phyloP scores from a whole-genome alignment of 2,888 invertebrate species.

The Palloptera scutellata region DNA sequence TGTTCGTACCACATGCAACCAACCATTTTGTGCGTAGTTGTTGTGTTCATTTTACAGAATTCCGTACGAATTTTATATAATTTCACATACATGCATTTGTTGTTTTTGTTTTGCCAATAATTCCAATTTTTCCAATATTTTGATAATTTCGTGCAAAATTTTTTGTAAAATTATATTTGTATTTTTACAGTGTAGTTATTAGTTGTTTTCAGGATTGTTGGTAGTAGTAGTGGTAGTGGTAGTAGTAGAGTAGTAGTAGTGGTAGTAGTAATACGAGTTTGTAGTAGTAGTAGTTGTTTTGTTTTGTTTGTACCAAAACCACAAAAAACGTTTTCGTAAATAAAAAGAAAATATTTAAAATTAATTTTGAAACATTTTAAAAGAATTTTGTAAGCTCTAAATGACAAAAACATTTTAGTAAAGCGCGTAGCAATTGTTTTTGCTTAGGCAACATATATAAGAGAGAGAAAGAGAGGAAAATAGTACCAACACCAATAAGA shows the following conservation, averaged over 20 bases:
- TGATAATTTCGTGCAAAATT: conserved; percentile 34
- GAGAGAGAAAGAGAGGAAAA: too few species aligned
- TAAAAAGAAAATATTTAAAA: conserved; percentile 47
- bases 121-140: too few species aligned
- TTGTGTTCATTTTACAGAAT: conserved; percentile 20
- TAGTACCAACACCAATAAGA: too few species aligned
- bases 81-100: conserved; percentile 34
- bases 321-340: conserved; percentile 37
- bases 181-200: conserved; percentile 27
- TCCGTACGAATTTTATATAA: conserved; percentile 23
- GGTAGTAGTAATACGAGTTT: conserved; percentile 8
- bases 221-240: conserved; percentile 19
- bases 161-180: conserved; percentile 37
- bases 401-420: too few species aligned
- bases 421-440: too few species aligned
- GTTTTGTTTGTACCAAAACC: conserved; percentile 50
- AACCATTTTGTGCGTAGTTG: conserved; percentile 10
- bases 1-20: conserved; percentile 35
- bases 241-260: conserved; percentile 19
- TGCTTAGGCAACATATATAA: too few species aligned
- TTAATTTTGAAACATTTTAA: conserved; percentile 26
- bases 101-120: conserved; percentile 2
- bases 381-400: conserved; percentile 17
- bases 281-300: conserved; percentile 33
- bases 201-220: conserved; percentile 10